Percentiles rank a stretch among this genome's conserved stretches.
These are phyloP conservation scores for Baronia brevicornis DNA, from an alignment of 2,888 invertebrate species.

Conservation along the genomic window DNA sequence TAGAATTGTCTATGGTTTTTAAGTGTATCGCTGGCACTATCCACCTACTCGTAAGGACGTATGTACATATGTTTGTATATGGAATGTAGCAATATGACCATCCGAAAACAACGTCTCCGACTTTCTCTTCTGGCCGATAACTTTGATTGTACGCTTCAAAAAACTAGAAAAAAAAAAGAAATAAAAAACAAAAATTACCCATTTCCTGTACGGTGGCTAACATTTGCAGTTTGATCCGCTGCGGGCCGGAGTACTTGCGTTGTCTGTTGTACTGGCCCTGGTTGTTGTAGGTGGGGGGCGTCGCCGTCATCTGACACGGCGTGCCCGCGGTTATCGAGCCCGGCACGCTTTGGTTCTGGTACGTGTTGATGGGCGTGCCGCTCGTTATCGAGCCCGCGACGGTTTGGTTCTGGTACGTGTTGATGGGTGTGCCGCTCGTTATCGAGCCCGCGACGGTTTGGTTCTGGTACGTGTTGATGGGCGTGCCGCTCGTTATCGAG, in stretches of 20 bases:
- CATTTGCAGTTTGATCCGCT: slow-evolving; percentile 60
- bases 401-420: slow-evolving; percentile 4
- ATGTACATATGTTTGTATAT: too few relatives aligned
- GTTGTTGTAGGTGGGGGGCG: slow-evolving; percentile 18
- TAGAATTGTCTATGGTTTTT: too few relatives aligned
- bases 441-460: slow-evolving; percentile 15
- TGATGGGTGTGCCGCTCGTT: slow-evolving; percentile 15
- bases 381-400: slow-evolving; percentile 19
- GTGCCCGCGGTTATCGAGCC: slow-evolving; percentile 43
- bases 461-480: slow-evolving; percentile 8
- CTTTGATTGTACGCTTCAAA: slow-evolving; percentile 26
- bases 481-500: slow-evolving; percentile 12
- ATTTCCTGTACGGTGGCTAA: slow-evolving; percentile 84
- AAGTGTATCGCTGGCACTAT: too few relatives aligned
- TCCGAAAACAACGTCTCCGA: too few relatives aligned
- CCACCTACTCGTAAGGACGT: too few relatives aligned
- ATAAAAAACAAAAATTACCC: slow-evolving; percentile 73
- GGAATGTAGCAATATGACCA: too few relatives aligned
- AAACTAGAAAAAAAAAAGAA: slow-evolving; percentile 22
- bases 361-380: slow-evolving; percentile 17
- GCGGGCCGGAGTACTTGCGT: slow-evolving; percentile 77
- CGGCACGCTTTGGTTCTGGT: slow-evolving; percentile 16
- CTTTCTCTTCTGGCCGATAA: too few relatives aligned
- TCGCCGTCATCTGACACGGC: slow-evolving; percentile 15
- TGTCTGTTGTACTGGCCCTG: slow-evolving; percentile 43